Conservation (phyloP, 53 echinoderm and acorn worm genomes). For the Temnopleurus reevesii region DNA sequence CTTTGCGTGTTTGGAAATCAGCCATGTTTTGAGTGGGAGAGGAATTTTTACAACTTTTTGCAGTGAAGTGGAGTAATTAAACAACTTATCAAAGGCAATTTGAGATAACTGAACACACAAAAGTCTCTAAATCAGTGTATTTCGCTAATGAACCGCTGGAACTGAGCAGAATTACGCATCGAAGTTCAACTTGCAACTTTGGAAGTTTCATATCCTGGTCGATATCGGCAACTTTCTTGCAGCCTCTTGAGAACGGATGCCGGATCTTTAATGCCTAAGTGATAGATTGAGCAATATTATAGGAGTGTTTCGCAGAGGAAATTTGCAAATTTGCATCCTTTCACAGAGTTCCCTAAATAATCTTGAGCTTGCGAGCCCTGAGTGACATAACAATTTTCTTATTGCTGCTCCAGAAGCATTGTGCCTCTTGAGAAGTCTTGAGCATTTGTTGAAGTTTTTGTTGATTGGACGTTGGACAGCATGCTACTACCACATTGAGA, state of each 20-base stretch:
- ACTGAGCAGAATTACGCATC: background rate
- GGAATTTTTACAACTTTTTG: background rate
- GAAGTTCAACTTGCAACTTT: constrained; percentile 22
- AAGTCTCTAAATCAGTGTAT: background rate
- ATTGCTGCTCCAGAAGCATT: too few species aligned
- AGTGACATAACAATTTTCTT: constrained; percentile 3
- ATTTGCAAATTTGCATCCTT: constrained; percentile 18
- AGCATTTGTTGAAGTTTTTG: background rate
- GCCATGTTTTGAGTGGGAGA: background rate
- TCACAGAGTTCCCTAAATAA: background rate
- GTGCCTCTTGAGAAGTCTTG: too few species aligned
- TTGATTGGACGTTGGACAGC: too few species aligned
- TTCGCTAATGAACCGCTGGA: background rate
- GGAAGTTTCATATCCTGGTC: constrained; percentile 20
- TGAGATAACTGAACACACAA: background rate
- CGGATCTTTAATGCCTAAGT: background rate
- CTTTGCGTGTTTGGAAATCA: background rate
- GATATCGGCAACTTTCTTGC: constrained; percentile 1
- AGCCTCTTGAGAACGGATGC: background rate
- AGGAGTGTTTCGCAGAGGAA: constrained; percentile 6
- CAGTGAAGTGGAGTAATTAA: background rate
- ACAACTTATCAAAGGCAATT: background rate
- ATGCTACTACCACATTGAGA: too few species aligned
- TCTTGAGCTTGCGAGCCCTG: constrained; percentile 6
- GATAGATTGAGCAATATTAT: background rate